Percentiles rank a stretch among this genome's conserved stretches.
Evolutionary conservation across 2,888 invertebrate species (phyloP).

Genomic region (Monoplex corrugatus): DNA sequence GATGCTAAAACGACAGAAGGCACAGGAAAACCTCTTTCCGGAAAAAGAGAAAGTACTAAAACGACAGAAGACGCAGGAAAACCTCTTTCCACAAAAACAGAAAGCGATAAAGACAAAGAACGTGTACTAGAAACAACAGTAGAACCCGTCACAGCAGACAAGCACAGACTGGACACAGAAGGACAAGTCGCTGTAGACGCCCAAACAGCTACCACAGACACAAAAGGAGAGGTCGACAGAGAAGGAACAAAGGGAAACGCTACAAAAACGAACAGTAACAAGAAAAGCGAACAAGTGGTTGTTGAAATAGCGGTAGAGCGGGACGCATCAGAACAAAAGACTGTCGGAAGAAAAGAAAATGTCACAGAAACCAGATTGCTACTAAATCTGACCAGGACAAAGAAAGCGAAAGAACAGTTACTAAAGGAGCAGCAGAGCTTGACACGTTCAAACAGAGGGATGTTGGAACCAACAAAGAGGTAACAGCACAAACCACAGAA

Average conservation of each 20-base stretch:
- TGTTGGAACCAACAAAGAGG: too few species aligned
- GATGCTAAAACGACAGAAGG: background rate
- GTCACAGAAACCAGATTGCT: constrained; percentile 25
- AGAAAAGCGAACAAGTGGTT: background rate
- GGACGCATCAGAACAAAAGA: constrained; percentile 1
- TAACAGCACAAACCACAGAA: too few species aligned
- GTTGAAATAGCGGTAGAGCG: background rate
- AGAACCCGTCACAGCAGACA: background rate
- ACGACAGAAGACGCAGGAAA: background rate
- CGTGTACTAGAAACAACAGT: background rate
- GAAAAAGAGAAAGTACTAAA: background rate
- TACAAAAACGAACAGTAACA: background rate
- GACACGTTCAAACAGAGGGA: too few species aligned
- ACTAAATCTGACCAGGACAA: too few species aligned
- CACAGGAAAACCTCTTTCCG: too few species aligned
- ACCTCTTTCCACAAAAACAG: background rate
- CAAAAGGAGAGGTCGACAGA: background rate
- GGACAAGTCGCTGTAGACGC: constrained; percentile 20
- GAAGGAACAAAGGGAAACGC: background rate
- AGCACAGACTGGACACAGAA: constrained; percentile 19
- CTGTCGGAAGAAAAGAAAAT: too few species aligned
- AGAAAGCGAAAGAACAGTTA: too few species aligned
- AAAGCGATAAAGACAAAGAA: constrained; percentile 18
- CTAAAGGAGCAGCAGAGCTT: too few species aligned
- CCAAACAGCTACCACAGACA: background rate